A percentile compares a stretch with the other conserved stretches of the same genome.
These are phyloP conservation scores for Mobula birostris DNA, from an alignment of 2,113 vertebrate species.

Conservation along the genomic window DNA sequence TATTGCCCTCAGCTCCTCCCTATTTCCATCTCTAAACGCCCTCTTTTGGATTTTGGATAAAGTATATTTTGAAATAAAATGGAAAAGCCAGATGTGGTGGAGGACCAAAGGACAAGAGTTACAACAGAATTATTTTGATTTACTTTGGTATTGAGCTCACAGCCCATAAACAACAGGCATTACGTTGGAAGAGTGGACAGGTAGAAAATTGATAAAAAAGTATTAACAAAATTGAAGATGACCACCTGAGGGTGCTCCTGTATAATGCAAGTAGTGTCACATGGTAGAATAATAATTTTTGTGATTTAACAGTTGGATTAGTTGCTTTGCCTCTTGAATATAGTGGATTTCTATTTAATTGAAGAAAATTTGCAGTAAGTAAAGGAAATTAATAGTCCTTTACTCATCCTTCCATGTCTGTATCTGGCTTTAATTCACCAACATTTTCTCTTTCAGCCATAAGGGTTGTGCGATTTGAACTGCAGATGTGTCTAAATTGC, in stretches of 20 bases:
- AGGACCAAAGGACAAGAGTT: too few species aligned
- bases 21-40: too few species aligned
- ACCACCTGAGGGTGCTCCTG: constrained; percentile 31
- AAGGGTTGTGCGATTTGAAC: background rate
- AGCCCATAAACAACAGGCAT: background rate
- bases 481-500: background rate
- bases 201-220: background rate
- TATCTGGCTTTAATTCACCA: background rate
- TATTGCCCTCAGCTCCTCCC: too few species aligned
- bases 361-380: background rate
- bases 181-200: background rate
- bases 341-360: background rate
- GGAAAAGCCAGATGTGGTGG: too few species aligned
- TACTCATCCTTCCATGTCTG: background rate
- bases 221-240: background rate
- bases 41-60: too few species aligned
- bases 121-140: too few species aligned
- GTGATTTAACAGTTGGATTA: constrained; percentile 11
- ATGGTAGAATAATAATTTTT: background rate
- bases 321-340: background rate
- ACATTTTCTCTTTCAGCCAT: background rate
- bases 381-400: background rate
- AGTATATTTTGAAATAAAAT: too few species aligned
- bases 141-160: too few species aligned
- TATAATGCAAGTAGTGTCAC: constrained; percentile 15